These are phyloP conservation scores for Junonia oenone DNA, from an alignment of 2,888 invertebrate genomes.

Conservation along the genomic window DNA sequence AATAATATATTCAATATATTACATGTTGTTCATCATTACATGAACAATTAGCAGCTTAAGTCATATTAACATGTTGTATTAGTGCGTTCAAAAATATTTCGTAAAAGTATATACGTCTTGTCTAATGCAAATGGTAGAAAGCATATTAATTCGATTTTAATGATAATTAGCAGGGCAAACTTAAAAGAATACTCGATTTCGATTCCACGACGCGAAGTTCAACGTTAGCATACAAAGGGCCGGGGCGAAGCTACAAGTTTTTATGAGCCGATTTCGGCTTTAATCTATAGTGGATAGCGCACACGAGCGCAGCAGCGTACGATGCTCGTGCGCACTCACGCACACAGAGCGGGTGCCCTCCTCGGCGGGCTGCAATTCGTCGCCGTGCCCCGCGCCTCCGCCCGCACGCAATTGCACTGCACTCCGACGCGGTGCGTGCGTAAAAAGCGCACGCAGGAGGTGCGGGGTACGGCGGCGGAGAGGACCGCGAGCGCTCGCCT, in stretches of 20 bases:
- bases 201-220: constrained; percentile 59
- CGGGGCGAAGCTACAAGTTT: constrained; percentile 62
- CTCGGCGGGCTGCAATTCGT: constrained; percentile 76
- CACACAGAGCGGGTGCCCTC: constrained; percentile 64
- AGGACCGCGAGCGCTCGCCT: constrained; percentile 50
- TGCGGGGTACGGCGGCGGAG: constrained; percentile 53
- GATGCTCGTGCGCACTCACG: constrained; percentile 58
- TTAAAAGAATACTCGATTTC: constrained; percentile 50
- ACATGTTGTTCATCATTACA: not conserved
- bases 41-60: not conserved
- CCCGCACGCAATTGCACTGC: constrained; percentile 78
- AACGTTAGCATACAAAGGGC: constrained; percentile 68
- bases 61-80: too few species aligned
- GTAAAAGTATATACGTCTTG: constrained; percentile 27
- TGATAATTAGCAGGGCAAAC: constrained; percentile 47
- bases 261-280: constrained; percentile 67
- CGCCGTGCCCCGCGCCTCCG: constrained; percentile 52
- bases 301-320: constrained; percentile 37
- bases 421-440: constrained; percentile 69
- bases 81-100: constrained; percentile 2
- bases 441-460: constrained; percentile 78
- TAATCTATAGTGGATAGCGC: constrained; percentile 52
- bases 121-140: constrained; percentile 41
- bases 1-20: too few species aligned
- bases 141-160: constrained; percentile 54